Base-by-base conservation (phyloP, 2,113 vertebrate species). In the Rhynchopsitta pachyrhyncha region DNA sequence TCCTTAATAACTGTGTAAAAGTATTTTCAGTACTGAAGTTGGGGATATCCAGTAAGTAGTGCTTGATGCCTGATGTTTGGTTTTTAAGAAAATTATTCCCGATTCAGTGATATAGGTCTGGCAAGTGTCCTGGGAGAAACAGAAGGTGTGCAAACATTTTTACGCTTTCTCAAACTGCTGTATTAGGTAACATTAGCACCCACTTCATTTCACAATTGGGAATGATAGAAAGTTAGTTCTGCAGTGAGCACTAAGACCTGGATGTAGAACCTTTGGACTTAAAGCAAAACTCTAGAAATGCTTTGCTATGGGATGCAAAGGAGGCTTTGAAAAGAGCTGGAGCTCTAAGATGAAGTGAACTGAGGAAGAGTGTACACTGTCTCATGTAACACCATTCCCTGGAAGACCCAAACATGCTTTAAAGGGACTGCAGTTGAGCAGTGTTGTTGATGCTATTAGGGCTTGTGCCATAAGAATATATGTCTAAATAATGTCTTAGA, bases 311-410 rank as follows among this genome's bases (percentile, higher is more conserved):
- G 49, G 17, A 39, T 77, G 55, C 31, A 79, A 71, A 66, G 44
- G 27, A 69, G 17, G 10, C 62, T 87, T 93, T 90, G 57, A 57
- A n/a, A 71, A 60, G 39, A 73, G 29, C 5, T 1, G 2, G 33
- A 91, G 42, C 41, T 71, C 22, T 74, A 41, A 86, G 22, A 11
- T 83, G 46, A 88, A 74, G 63, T 44, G 53, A 67, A 63, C 3
- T 0, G 3, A 82, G 47, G 75, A 83, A 47, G 35, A 3, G 16
- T 73, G 2, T 19, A 19, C 5, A 2, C 11, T 25, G 3, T 50
- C 17, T 8, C 1, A 2, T 27, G 27, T 67, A 53, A 67, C 24
- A 17, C 12, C 0, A 0, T 53, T 82, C 33, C n/a, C 74, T 81
- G n/a, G 22, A 78, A 70, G 22, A 35, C 25, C 29, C 37, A 81